Conservation (phyloP, 2,888 invertebrate species). For the Listrodromus nycthemerus region DNA sequence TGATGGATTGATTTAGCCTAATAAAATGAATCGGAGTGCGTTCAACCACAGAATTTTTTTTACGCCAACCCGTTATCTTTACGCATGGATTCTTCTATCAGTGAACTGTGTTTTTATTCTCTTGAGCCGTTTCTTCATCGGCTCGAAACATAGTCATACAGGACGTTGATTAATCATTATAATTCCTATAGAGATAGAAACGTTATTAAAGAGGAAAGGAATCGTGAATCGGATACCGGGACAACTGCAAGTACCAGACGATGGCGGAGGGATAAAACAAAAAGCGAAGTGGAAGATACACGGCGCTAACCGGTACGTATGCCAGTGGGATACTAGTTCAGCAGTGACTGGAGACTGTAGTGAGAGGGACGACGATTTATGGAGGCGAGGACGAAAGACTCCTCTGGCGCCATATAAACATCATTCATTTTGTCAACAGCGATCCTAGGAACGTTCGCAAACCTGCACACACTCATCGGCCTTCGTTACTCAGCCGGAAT, state of each 20-base stretch:
- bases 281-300: slow-evolving; percentile 46
- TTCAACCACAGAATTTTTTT: background rate
- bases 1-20: background rate
- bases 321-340: background rate
- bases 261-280: slow-evolving; percentile 36
- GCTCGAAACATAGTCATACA: background rate
- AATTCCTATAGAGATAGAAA: slow-evolving; percentile 3
- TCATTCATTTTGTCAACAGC: slow-evolving; percentile 82
- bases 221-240: slow-evolving; percentile 11
- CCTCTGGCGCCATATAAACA: slow-evolving; percentile 80
- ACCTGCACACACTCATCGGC: slow-evolving; percentile 39
- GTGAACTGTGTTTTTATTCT: background rate
- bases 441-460: slow-evolving; percentile 60
- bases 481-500: slow-evolving; percentile 25
- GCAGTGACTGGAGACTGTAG: slow-evolving; percentile 20
- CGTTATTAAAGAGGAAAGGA: slow-evolving; percentile 3
- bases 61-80: background rate
- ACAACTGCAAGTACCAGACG: slow-evolving; percentile 9
- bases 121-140: background rate
- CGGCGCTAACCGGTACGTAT: slow-evolving; percentile 37
- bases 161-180: background rate
- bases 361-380: slow-evolving; percentile 78
- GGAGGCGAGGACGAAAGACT: slow-evolving; percentile 72
- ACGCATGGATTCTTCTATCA: background rate
- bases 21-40: background rate